Conservation (phyloP, 2,888 invertebrate species). For the Serrognathus titanus region DNA sequence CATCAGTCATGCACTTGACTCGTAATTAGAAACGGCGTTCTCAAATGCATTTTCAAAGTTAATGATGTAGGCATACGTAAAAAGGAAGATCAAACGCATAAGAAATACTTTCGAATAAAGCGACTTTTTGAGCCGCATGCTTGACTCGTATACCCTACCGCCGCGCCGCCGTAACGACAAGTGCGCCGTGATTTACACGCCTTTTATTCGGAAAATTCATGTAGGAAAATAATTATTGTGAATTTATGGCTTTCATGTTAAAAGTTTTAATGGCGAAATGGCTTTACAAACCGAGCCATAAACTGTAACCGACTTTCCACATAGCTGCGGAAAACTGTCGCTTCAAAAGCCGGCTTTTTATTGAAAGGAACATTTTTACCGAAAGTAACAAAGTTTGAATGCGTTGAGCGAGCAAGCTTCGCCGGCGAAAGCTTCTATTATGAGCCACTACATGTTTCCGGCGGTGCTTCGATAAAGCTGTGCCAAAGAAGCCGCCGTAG, state of each 20-base stretch:
- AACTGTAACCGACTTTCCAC: conserved; percentile 16
- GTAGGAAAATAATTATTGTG: too few species aligned
- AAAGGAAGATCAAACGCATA: conserved; percentile 42
- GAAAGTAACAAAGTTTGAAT: conserved; percentile 14
- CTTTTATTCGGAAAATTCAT: too few species aligned
- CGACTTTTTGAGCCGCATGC: not conserved
- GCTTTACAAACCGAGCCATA: conserved; percentile 8
- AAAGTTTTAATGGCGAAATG: conserved; percentile 1
- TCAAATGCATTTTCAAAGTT: conserved; percentile 33
- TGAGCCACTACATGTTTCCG: conserved; percentile 16
- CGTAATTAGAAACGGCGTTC: conserved; percentile 37
- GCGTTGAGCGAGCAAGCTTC: conserved; percentile 4
- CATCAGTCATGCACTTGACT: conserved; percentile 35
- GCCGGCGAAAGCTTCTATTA: conserved; percentile 15
- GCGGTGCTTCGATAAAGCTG: conserved; percentile 11
- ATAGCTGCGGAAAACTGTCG: conserved; percentile 5
- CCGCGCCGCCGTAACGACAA: not conserved
- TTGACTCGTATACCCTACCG: not conserved
- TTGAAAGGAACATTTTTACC: conserved; percentile 13
- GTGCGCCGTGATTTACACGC: not conserved
- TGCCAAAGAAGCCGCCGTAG: conserved; percentile 13
- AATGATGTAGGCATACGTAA: conserved; percentile 40
- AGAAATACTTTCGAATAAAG: conserved; percentile 17
- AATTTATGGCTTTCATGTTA: not conserved
- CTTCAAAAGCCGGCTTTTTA: conserved; percentile 10